Evolutionary conservation across 2,113 vertebrate genomes (phyloP).

Genomic region (Andinoacara biseriatus): DNA sequence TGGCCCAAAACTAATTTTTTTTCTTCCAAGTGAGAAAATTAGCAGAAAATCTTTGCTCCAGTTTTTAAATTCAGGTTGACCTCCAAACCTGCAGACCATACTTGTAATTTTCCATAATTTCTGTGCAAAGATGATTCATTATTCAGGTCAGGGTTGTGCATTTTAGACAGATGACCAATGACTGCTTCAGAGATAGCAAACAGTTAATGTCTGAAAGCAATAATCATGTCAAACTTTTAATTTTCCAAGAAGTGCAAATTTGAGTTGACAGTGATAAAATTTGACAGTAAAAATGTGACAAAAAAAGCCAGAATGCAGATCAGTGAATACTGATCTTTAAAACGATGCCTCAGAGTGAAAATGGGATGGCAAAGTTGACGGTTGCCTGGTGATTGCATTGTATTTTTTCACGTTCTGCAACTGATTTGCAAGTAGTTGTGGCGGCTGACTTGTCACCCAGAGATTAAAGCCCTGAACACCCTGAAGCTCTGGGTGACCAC

Average conservation of each 20-base stretch:
- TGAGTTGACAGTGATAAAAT: not conserved
- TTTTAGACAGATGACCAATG: not conserved
- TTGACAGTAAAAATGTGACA: rapidly evolving
- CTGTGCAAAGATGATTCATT: not conserved
- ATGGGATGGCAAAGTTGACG: no score
- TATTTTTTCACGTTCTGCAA: no score
- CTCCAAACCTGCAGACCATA: not conserved
- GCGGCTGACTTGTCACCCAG: no score
- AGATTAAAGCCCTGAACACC: no score
- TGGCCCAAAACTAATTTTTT: not conserved
- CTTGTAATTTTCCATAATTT: not conserved
- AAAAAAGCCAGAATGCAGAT: no score
- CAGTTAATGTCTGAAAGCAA: not conserved
- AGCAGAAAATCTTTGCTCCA: not conserved
- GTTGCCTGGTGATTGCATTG: no score
- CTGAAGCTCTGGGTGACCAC: no score
- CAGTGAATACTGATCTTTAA: not conserved
- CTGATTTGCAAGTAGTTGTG: no score
- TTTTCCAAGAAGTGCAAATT: not conserved
- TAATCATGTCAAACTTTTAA: not conserved
- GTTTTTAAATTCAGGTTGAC: no score
- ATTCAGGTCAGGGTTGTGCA: not conserved
- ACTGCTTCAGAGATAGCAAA: not conserved
- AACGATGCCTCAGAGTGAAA: rapidly evolving
- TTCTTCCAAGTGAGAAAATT: not conserved